A percentile compares a stretch with the other conserved stretches of the same genome.
Evolutionary conservation across 30 jellyfish, hydroid and myxozoan species (phyloP).

Genomic region (Euphysa ruthae): DNA sequence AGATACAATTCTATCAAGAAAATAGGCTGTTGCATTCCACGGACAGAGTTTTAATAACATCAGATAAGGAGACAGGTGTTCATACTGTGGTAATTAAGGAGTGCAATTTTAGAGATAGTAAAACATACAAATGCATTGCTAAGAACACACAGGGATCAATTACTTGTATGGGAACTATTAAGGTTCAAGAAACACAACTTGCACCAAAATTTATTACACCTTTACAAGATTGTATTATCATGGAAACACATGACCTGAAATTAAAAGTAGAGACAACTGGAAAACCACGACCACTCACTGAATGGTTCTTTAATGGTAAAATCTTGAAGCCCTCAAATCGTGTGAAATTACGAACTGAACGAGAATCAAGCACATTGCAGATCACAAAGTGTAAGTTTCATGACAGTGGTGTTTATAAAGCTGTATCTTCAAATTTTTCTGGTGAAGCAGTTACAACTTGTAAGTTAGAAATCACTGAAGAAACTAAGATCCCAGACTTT

Average conservation of each 20-base stretch:
- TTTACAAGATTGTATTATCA: conserved; percentile 42
- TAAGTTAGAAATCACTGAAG: conserved; percentile 40
- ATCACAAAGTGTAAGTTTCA: conserved; percentile 42
- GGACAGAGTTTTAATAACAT: conserved; percentile 22
- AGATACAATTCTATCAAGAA: conserved; percentile 63
- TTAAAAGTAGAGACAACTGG: conserved; percentile 71
- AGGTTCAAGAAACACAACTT: conserved; percentile 47
- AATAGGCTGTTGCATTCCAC: conserved; percentile 9
- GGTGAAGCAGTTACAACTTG: conserved; percentile 65
- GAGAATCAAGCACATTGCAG: conserved; percentile 34
- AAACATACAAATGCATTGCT: conserved; percentile 68
- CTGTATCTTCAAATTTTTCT: conserved; percentile 59
- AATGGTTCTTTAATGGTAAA: conserved; percentile 71
- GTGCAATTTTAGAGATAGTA: conserved; percentile 51
- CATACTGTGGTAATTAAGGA: conserved; percentile 2
- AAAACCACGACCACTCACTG: conserved; percentile 74
- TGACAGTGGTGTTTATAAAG: conserved; percentile 54
- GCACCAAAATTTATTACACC: conserved; percentile 63
- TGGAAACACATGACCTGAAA: conserved; percentile 53
- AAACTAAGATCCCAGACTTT: conserved; percentile 51
- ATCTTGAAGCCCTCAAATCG: conserved; percentile 57
- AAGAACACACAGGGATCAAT: conserved; percentile 61
- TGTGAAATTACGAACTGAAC: conserved; percentile 47
- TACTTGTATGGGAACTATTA: conserved; percentile 43
- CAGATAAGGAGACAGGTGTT: conserved; percentile 10